A percentile compares a stretch with the other conserved stretches of the same genome.
Evolutionary conservation across 2,888 invertebrate genomes (phyloP).

Genomic region (Allolobophora icterica): DNA sequence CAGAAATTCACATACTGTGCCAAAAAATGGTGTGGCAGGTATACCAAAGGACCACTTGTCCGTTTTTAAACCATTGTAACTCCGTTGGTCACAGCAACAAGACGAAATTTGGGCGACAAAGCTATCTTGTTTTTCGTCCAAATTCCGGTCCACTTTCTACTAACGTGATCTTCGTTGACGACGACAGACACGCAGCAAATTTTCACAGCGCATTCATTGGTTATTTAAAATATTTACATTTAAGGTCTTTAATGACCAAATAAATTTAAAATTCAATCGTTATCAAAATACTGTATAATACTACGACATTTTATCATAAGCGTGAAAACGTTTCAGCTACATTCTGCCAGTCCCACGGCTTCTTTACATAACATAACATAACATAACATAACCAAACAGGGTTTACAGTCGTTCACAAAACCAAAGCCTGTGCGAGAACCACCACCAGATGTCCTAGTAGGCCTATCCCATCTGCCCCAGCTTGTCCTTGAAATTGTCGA

Average conservation of each 20-base stretch:
- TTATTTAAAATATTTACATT: neutral
- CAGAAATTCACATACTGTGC: neutral
- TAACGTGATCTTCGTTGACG: neutral
- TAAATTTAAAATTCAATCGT: neutral
- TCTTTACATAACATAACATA: too few relatives aligned
- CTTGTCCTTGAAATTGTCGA: too few relatives aligned
- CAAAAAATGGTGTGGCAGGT: neutral
- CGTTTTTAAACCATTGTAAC: neutral
- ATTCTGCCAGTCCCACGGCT: neutral
- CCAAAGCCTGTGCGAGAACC: too few relatives aligned
- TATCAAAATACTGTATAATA: neutral
- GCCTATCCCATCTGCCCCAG: too few relatives aligned
- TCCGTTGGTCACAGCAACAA: neutral
- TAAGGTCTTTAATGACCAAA: neutral
- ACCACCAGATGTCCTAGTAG: too few relatives aligned
- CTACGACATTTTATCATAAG: neutral
- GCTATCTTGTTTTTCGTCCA: neutral
- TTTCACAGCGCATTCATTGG: neutral
- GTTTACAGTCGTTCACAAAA: too few relatives aligned
- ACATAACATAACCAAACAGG: too few relatives aligned
- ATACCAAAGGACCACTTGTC: neutral
- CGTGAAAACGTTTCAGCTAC: neutral
- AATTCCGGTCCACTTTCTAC: constrained; percentile 4
- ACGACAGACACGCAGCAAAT: neutral
- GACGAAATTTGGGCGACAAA: neutral